Evolutionary conservation across 2,797 vertebrate genomes (phyloP).

Genomic region (Hemitrygon akajei): DNA sequence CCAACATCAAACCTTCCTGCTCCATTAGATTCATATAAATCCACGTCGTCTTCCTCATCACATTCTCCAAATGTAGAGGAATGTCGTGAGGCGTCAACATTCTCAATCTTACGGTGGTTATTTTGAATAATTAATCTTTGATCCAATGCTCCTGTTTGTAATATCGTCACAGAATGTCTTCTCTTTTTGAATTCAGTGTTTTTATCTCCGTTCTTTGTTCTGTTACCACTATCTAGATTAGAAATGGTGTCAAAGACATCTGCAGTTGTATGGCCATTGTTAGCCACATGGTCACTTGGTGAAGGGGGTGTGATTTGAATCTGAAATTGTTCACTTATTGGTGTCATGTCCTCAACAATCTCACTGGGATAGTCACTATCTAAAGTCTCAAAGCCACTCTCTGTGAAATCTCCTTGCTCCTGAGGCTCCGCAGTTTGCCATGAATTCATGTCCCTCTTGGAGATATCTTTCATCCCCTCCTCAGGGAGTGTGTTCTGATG

Average conservation of each 20-base stretch:
- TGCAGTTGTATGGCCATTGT: slow-evolving; percentile 39
- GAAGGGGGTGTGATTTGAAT: slow-evolving; percentile 51
- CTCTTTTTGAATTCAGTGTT: slow-evolving; percentile 42
- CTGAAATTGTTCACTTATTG: slow-evolving; percentile 43
- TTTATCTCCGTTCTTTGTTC: slow-evolving; percentile 35
- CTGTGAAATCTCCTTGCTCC: slow-evolving; percentile 50
- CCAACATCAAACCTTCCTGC: neutral
- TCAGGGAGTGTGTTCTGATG: neutral
- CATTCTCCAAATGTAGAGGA: neutral
- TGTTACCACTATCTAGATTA: slow-evolving; percentile 39
- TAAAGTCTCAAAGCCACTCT: slow-evolving; percentile 52
- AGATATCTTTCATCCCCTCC: slow-evolving; percentile 39
- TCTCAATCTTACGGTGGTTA: slow-evolving; percentile 40
- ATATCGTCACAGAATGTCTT: slow-evolving; percentile 50
- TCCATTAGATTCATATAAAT: neutral
- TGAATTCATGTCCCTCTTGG: slow-evolving; percentile 33
- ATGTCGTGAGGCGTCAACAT: slow-evolving; percentile 33
- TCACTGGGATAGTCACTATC: slow-evolving; percentile 44
- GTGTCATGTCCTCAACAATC: slow-evolving; percentile 40
- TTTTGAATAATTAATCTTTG: slow-evolving; percentile 51
- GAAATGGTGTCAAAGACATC: slow-evolving; percentile 39
- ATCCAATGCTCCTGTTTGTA: slow-evolving; percentile 50
- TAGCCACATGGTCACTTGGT: slow-evolving; percentile 46
- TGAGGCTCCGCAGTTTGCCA: slow-evolving; percentile 38
- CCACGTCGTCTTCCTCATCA: neutral